phyloP scores from a whole-genome alignment of 2,888 invertebrate genomes.

The Conchocele bisecta region DNA sequence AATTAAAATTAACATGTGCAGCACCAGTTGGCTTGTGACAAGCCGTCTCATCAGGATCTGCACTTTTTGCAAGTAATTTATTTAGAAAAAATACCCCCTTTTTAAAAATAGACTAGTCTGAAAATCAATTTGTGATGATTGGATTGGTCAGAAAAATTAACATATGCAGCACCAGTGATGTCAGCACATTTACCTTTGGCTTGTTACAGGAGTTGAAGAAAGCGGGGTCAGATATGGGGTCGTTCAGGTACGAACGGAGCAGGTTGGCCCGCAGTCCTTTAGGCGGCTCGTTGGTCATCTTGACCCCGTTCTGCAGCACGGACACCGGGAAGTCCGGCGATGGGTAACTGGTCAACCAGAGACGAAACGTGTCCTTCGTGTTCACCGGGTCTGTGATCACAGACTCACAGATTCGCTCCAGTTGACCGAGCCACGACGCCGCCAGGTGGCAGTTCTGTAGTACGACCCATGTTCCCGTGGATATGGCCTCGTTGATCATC shows the following conservation, averaged over 20 bases:
- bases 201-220: conserved; percentile 88
- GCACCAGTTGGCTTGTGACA: no score
- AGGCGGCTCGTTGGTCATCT: conserved; percentile 83
- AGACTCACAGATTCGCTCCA: conserved; percentile 81
- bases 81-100: no score
- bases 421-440: conserved; percentile 81
- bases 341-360: conserved; percentile 83
- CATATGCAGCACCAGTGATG: not conserved
- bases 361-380: conserved; percentile 78
- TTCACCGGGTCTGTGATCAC: conserved; percentile 77
- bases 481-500: conserved; percentile 77
- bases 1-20: not conserved
- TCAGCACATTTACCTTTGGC: conserved; percentile 72
- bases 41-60: no score
- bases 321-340: conserved; percentile 82
- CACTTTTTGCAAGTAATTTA: no score
- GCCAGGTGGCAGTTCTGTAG: conserved; percentile 83
- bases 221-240: conserved; percentile 85
- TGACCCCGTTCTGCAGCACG: conserved; percentile 82
- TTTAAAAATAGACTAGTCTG: no score
- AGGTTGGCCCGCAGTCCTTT: conserved; percentile 83
- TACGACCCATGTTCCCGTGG: conserved; percentile 81
- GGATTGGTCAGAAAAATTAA: no score
- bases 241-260: conserved; percentile 82
- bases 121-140: no score